phyloP scores from a whole-genome alignment of 2,888 invertebrate genomes.

The Phyto melanocephala region DNA sequence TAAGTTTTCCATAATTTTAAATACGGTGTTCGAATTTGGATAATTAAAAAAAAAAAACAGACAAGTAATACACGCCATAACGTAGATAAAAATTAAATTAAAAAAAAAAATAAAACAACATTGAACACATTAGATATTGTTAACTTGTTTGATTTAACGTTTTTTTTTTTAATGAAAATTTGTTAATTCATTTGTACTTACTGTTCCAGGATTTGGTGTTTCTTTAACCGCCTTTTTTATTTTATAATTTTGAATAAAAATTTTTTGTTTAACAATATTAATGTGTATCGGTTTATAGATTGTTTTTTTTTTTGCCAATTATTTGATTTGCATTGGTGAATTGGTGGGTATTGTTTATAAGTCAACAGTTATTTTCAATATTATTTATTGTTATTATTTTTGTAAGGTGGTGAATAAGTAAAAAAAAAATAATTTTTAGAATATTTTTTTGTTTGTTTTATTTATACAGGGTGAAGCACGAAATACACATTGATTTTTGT shows the following conservation, averaged over 20 bases:
- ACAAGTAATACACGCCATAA: slow-evolving; percentile 11
- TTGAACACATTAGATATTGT: slow-evolving; percentile 45
- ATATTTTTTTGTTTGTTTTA: slow-evolving; percentile 54
- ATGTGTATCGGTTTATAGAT: slow-evolving; percentile 54
- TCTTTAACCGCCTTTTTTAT: slow-evolving; percentile 85
- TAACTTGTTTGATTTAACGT: slow-evolving; percentile 46
- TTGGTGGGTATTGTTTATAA: slow-evolving; percentile 38
- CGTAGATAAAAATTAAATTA: no score
- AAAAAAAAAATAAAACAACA: slow-evolving; percentile 17
- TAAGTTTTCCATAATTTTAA: no score
- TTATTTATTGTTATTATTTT: slow-evolving; percentile 41
- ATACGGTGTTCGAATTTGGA: no score
- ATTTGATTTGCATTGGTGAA: slow-evolving; percentile 42
- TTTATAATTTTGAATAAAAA: slow-evolving; percentile 65
- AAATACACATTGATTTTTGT: slow-evolving; percentile 68
- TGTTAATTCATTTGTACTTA: slow-evolving; percentile 78
- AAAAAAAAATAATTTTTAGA: slow-evolving; percentile 67
- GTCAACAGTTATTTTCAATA: slow-evolving; percentile 21
- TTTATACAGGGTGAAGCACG: slow-evolving; percentile 69
- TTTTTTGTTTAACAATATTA: slow-evolving; percentile 62
- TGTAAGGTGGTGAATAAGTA: slow-evolving; percentile 63
- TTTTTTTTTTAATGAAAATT: slow-evolving; percentile 17
- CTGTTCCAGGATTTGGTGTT: slow-evolving; percentile 85
- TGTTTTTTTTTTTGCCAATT: slow-evolving; percentile 37
- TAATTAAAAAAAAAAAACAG: no score